Percentiles rank a stretch among this genome's conserved stretches.
Evolutionary conservation across 2,888 invertebrate species (phyloP).

Genomic region (Lissonota sp.): DNA sequence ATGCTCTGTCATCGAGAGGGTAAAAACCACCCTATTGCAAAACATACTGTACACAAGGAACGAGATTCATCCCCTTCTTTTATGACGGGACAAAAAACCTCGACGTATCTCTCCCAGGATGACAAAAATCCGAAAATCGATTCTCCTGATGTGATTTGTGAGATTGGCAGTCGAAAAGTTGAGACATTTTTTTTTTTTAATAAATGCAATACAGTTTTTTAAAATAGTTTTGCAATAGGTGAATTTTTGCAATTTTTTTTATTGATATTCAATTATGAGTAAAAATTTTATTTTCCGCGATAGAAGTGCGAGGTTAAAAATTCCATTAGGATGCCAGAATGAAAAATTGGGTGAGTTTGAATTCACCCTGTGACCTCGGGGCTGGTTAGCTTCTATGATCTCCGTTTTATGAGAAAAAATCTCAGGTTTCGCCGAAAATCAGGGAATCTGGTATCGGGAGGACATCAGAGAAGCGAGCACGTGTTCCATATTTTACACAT

Average conservation of each 20-base stretch:
- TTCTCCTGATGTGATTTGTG: background rate
- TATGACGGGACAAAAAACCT: background rate
- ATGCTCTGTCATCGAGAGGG: slow-evolving; percentile 15
- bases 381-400: too few species aligned
- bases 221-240: too few species aligned
- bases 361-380: too few species aligned
- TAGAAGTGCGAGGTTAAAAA: too few species aligned
- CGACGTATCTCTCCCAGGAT: background rate
- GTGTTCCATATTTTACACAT: slow-evolving; percentile 42
- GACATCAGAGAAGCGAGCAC: slow-evolving; percentile 67
- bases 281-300: too few species aligned
- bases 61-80: background rate
- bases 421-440: slow-evolving; percentile 80
- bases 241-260: too few species aligned
- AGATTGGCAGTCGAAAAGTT: background rate
- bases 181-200: slow-evolving; percentile 1
- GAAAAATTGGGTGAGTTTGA: too few species aligned
- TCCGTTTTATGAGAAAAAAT: slow-evolving; percentile 71
- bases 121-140: too few species aligned
- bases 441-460: slow-evolving; percentile 78
- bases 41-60: background rate
- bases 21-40: slow-evolving; percentile 9
- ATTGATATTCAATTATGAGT: too few species aligned
- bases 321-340: too few species aligned
- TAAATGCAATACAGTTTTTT: too few species aligned